Evolutionary conservation across 2,888 invertebrate genomes (phyloP), one percentile per base, ranked within the genome.

Genomic region (Heliconius ethilla): DNA sequence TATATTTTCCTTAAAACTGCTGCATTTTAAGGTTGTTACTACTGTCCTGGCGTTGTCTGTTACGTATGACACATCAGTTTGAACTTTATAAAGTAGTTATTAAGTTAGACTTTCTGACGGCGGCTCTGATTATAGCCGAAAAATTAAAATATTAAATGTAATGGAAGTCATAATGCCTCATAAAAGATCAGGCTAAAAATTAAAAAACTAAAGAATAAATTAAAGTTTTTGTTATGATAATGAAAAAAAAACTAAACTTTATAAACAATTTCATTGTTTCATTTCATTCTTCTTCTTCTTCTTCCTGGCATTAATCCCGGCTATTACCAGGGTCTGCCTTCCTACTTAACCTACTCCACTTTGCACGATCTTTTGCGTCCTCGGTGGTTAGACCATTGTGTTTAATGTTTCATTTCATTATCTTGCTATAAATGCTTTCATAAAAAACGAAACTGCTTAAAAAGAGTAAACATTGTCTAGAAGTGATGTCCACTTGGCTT

Each of bases 321-420:
- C n/a, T n/a, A n/a, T n/a, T n/a, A n/a, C n/a, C n/a, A n/a, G n/a
- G n/a, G n/a, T n/a, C n/a, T n/a, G n/a, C n/a, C n/a, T n/a, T n/a
- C n/a, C n/a, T n/a, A n/a, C n/a, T n/a, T n/a, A n/a, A n/a, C n/a
- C n/a, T n/a, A n/a, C n/a, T n/a, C n/a, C n/a, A n/a, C n/a, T n/a
- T n/a, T n/a, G n/a, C n/a, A n/a, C n/a, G n/a, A n/a, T n/a, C n/a
- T n/a, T n/a, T n/a, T n/a, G n/a, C n/a, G n/a, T n/a, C n/a, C n/a
- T n/a, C n/a, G n/a, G n/a, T n/a, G n/a, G n/a, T n/a, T n/a, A n/a
- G n/a, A n/a, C n/a, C n/a, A n/a, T n/a, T n/a, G n/a, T n/a, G n/a
- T n/a, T n/a, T n/a, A n/a, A n/a, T 45, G 45, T 45, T 45, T 62
- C 29, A 22, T 67, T 69, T 40, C 33, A 69, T 40, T n/a, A 69